Conservation (phyloP, 2,888 invertebrate species). For the Drosophila falleni region DNA sequence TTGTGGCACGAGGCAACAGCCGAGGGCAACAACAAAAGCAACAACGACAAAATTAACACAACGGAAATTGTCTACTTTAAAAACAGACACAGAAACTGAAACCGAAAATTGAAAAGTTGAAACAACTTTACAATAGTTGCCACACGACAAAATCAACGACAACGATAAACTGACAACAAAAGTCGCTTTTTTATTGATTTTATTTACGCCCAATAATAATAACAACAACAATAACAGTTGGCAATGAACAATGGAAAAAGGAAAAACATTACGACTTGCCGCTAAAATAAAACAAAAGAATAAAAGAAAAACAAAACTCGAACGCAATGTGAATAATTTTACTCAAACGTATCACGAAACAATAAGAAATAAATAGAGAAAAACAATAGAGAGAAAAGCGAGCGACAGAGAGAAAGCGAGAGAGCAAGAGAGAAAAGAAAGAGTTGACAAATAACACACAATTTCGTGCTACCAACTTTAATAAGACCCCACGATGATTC, state of each 20-base stretch:
- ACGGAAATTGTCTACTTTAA: conserved; percentile 44
- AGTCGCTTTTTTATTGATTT: conserved; percentile 74
- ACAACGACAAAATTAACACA: conserved; percentile 2
- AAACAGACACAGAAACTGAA: neutral
- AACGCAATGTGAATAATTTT: conserved; percentile 80
- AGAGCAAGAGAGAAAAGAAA: conserved; percentile 12
- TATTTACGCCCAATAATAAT: conserved; percentile 51
- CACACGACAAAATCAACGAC: conserved; percentile 71
- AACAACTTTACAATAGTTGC: conserved; percentile 9
- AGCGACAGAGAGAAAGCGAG: conserved; percentile 1
- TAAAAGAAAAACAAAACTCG: conserved; percentile 41
- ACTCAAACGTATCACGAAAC: conserved; percentile 69
- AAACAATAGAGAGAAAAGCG: conserved; percentile 17
- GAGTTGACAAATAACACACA: conserved; percentile 38
- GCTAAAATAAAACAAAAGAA: conserved; percentile 39
- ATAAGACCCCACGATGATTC: conserved; percentile 33
- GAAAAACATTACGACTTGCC: conserved; percentile 36
- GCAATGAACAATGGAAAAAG: conserved; percentile 51
- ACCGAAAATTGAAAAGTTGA: conserved; percentile 7
- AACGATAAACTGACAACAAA: conserved; percentile 58
- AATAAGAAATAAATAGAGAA: conserved; percentile 28
- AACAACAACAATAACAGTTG: conserved; percentile 38
- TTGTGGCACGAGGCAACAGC: conserved; percentile 29
- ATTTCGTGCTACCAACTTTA: conserved; percentile 7
- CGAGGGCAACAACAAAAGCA: conserved; percentile 14